These are phyloP conservation scores for Streptopelia turtur DNA, from an alignment of 2,797 vertebrate genomes.

Conservation along the genomic window DNA sequence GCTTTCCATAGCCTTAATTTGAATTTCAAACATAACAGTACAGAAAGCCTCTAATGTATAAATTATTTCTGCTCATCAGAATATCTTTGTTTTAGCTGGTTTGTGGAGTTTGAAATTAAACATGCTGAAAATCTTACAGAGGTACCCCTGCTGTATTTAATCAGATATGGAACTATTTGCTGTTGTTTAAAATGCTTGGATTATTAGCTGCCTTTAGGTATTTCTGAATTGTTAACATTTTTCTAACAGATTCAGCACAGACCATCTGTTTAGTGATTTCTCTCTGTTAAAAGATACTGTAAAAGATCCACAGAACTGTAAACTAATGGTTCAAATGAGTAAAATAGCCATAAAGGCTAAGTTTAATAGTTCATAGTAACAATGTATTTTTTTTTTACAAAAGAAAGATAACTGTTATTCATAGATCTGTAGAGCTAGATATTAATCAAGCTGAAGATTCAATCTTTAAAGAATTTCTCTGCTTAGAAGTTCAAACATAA, in stretches of 20 bases:
- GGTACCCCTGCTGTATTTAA: not conserved
- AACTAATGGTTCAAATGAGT: not conserved
- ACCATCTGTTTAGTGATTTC: not conserved
- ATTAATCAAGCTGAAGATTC: not conserved
- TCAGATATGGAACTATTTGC: not conserved
- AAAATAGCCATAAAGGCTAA: not conserved
- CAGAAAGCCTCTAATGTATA: constrained; percentile 4
- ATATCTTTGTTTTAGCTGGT: constrained; percentile 23
- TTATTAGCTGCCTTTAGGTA: constrained; percentile 25
- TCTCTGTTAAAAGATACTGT: not conserved
- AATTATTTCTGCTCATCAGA: constrained; percentile 31
- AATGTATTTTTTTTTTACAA: not conserved
- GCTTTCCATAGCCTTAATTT: not conserved
- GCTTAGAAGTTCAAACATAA: not conserved
- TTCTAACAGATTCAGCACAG: not conserved
- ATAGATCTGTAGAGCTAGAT: not conserved
- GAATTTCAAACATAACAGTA: not conserved
- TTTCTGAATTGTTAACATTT: not conserved
- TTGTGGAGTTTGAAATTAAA: not conserved
- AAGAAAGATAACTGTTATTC: not conserved
- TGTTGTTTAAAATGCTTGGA: constrained; percentile 5
- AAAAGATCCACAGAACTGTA: not conserved
- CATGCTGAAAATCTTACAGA: not conserved
- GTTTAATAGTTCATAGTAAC: not conserved
- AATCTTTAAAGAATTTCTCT: not conserved